Percentiles rank a stretch among this genome's conserved stretches.
Conservation (phyloP, 2,113 vertebrate genomes). For the Chaetops frenatus region DNA sequence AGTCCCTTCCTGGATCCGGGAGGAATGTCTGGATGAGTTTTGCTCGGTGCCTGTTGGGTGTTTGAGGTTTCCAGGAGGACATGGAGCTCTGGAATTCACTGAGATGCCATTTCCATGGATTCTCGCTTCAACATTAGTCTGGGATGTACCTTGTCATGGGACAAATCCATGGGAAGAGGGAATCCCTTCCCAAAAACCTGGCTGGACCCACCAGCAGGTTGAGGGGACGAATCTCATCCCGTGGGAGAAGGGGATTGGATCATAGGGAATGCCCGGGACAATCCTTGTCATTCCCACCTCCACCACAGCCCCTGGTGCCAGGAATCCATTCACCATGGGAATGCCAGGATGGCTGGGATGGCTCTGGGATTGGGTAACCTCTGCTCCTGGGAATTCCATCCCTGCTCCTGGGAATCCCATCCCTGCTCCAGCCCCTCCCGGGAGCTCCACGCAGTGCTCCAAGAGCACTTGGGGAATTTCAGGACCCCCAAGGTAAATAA, state of each 20-base stretch:
- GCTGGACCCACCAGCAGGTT: background rate
- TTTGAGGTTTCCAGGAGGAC: background rate
- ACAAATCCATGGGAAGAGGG: background rate
- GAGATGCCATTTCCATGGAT: background rate
- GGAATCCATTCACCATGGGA: background rate
- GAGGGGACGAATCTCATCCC: background rate
- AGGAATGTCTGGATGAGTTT: background rate
- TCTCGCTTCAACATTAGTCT: background rate
- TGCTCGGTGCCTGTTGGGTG: background rate
- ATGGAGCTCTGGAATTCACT: background rate
- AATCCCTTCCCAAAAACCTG: background rate
- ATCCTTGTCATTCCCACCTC: background rate
- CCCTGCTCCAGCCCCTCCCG: background rate
- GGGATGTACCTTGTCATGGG: background rate
- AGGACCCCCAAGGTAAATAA: background rate
- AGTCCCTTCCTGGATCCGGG: rapidly evolving
- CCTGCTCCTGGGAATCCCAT: background rate
- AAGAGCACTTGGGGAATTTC: background rate
- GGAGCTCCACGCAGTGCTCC: background rate
- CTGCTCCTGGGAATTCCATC: background rate
- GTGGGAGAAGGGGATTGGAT: background rate
- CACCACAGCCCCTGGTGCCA: too few relatives aligned
- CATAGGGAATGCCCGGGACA: rapidly evolving
- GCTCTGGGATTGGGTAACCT: background rate
- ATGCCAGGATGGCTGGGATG: background rate